Conservation (phyloP, 2,888 invertebrate species). For the Pammene fasciana region DNA sequence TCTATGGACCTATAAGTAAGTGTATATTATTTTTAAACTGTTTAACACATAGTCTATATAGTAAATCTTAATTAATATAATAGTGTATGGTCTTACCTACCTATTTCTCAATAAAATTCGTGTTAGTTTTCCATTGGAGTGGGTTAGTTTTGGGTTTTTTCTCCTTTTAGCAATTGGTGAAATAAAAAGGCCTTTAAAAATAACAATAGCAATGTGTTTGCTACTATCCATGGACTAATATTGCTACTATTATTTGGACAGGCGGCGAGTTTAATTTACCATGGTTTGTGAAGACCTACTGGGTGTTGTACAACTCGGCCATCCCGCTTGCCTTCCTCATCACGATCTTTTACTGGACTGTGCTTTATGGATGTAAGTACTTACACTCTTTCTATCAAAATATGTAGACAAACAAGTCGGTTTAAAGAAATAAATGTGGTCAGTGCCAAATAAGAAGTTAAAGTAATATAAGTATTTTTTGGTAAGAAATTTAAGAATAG, state of each 20-base stretch:
- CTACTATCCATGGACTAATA: background rate
- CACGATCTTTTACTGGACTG: slow-evolving; percentile 76
- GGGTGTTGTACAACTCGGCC: slow-evolving; percentile 73
- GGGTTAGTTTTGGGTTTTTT: too few species aligned
- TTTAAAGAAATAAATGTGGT: too few species aligned
- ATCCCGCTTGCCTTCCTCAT: slow-evolving; percentile 73
- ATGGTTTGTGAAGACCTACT: slow-evolving; percentile 74
- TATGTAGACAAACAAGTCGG: too few species aligned
- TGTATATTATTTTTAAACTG: slow-evolving; percentile 44
- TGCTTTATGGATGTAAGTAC: slow-evolving; percentile 67
- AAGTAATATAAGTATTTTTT: too few species aligned
- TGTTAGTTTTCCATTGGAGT: too few species aligned
- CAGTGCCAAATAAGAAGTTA: too few species aligned
- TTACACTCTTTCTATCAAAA: too few species aligned
- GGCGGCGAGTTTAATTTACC: slow-evolving; percentile 68
- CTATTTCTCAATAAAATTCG: too few species aligned
- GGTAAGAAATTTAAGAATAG: too few species aligned
- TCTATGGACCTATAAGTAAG: slow-evolving; percentile 75
- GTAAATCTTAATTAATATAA: too few species aligned
- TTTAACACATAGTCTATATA: background rate
- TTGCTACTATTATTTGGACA: slow-evolving; percentile 49
- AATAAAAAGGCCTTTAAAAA: slow-evolving; percentile 6
- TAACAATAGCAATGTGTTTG: background rate
- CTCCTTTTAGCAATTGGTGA: too few species aligned
- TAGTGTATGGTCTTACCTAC: too few species aligned